Base-by-base conservation (phyloP, 2,797 vertebrate genomes). In the Enteromius unitaeniatus region DNA sequence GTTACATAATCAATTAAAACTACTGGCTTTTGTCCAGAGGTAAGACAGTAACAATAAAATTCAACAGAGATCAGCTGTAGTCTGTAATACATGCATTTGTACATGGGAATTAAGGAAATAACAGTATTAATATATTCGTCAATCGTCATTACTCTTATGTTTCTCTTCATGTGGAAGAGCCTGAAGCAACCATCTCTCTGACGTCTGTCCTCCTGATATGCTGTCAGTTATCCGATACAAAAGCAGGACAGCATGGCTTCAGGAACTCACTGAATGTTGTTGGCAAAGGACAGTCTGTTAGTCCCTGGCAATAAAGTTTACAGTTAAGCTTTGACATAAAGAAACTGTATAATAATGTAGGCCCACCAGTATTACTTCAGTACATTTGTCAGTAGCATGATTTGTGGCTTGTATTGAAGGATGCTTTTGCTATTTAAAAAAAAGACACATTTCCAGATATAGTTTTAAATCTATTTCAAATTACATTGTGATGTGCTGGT, bases 191-290 rank as follows among this genome's bases (percentile, higher is more conserved):
- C 23, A 13, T 78, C 23, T 64, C 15, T 78, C 15, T 62, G 75
- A 58, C 14, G n/a, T 62, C n/a, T 62, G n/a, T 75, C 19, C 45
- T 15, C 26, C 40, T 78, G 76, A 64, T 62, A 31, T 78, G 58
- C 40, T 64, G 40, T 15, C 2, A 26, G 53, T 78, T 47, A 78
- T 78, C 76, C 28, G 58, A 78, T 62, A 28, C 76, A 78, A 31
- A 45, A 7, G 4, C 58, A 31, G 58, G 23, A 62, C 23, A 78
- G 23, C 37, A 28, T 78, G 31, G 40, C 68, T n/a, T 19, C 77
- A 80, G 34, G 76, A 64, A 64, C 76, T 42, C 55, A 40, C 47
- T 68, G 62, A 28, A 73, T 69, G 49, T 26, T 67, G 51, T 26
- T 67, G 51, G 45, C 28, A 37, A 81, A 55, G 9, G 21, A 69